Conservation (phyloP, 1,140 invertebrate species). For the Rhizoglyphus robini region DNA sequence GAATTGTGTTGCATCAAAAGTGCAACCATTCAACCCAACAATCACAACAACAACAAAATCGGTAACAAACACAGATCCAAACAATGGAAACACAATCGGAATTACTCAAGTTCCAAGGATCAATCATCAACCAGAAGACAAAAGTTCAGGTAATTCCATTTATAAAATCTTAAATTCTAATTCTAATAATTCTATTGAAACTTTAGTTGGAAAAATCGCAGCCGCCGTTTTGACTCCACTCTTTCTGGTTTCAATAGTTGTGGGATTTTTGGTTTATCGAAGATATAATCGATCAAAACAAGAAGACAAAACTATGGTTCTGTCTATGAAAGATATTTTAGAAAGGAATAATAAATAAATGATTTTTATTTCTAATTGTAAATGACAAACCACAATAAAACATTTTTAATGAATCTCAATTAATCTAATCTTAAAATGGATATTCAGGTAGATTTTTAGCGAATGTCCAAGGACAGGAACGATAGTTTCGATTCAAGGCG, state of each 20-base stretch:
- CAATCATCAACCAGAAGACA: neutral
- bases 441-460: conserved; percentile 18
- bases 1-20: neutral
- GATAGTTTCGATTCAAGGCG: conserved; percentile 20
- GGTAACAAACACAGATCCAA: neutral
- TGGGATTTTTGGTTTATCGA: neutral
- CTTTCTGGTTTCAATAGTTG: neutral
- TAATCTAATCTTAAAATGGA: conserved; percentile 17
- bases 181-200: no score
- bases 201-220: neutral
- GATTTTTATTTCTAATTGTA: no score
- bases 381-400: no score
- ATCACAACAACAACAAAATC: neutral
- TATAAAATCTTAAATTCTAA: no score
- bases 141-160: neutral
- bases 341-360: no score
- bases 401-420: no score
- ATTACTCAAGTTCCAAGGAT: neutral
- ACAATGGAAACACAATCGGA: neutral
- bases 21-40: neutral
- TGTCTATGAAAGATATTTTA: neutral
- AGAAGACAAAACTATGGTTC: neutral
- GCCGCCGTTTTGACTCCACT: neutral
- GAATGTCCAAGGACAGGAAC: conserved; percentile 22
- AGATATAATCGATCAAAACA: neutral